A percentile compares a stretch with the other conserved stretches of the same genome.
These are phyloP conservation scores for Adrianichthys oophorus DNA, from an alignment of 2,797 vertebrate species.

Conservation along the genomic window DNA sequence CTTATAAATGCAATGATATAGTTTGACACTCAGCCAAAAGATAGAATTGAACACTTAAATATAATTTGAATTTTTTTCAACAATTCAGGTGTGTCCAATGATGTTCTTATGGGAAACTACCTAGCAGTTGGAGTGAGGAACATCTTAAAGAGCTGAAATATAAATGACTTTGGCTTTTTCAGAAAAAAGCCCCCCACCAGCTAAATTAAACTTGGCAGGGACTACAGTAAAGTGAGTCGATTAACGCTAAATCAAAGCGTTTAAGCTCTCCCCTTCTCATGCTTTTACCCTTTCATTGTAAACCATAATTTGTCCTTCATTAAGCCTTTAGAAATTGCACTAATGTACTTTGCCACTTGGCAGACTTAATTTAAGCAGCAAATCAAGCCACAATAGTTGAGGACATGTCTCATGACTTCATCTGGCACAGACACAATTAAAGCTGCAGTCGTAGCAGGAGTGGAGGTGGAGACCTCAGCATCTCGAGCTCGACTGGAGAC, in stretches of 20 bases:
- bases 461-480: conserved; percentile 13
- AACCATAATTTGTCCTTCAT: conserved; percentile 76
- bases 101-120: too few species aligned
- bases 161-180: too few species aligned
- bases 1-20: too few species aligned
- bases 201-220: conserved; percentile 48
- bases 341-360: conserved; percentile 74
- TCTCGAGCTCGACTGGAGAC: conserved; percentile 5
- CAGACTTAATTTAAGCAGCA: conserved; percentile 67
- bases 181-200: not conserved
- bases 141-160: too few species aligned
- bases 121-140: too few species aligned
- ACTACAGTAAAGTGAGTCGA: conserved; percentile 53
- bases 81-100: too few species aligned
- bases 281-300: conserved; percentile 50
- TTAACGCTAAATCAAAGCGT: conserved; percentile 61
- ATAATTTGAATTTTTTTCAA: too few species aligned
- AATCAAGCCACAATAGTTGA: conserved; percentile 61
- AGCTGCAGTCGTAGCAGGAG: conserved; percentile 23
- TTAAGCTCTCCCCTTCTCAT: conserved; percentile 33
- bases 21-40: too few species aligned
- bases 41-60: too few species aligned
- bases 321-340: conserved; percentile 65
- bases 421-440: conserved; percentile 56
- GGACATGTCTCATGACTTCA: conserved; percentile 62